Evolutionary conservation across 2,113 vertebrate species (phyloP).

Genomic region (Antechinus stuartii): DNA sequence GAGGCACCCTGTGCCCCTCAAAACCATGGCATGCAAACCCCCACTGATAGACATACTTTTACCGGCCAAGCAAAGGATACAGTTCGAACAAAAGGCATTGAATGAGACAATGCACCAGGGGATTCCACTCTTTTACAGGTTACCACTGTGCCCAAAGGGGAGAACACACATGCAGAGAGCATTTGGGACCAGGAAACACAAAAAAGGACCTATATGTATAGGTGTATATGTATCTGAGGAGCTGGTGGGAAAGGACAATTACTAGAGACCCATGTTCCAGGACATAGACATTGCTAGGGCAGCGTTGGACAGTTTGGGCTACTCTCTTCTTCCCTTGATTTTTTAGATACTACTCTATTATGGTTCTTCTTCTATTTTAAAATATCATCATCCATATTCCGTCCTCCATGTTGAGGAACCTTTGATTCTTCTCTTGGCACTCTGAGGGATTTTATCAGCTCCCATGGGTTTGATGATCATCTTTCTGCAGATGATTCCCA

Average conservation of each 20-base stretch:
- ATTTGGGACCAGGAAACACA: background rate
- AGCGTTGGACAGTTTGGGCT: background rate
- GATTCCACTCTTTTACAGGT: background rate
- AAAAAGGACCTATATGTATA: background rate
- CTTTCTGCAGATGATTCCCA: background rate
- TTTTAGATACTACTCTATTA: background rate
- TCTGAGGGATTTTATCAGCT: background rate
- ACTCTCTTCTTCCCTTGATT: background rate
- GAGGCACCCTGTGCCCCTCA: background rate
- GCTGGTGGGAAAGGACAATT: background rate
- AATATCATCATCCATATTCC: background rate
- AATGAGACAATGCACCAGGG: background rate
- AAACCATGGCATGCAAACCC: background rate
- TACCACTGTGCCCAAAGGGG: background rate
- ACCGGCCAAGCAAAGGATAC: background rate
- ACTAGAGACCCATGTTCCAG: background rate
- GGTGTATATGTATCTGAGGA: background rate
- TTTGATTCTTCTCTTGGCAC: background rate
- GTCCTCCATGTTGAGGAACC: background rate
- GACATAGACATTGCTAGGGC: background rate
- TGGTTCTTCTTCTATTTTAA: background rate
- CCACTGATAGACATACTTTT: background rate
- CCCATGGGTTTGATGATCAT: background rate
- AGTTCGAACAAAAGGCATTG: background rate
- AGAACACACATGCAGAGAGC: background rate